Evolutionary conservation across 2,113 vertebrate species (phyloP).

Genomic region (Tetrao urogallus): DNA sequence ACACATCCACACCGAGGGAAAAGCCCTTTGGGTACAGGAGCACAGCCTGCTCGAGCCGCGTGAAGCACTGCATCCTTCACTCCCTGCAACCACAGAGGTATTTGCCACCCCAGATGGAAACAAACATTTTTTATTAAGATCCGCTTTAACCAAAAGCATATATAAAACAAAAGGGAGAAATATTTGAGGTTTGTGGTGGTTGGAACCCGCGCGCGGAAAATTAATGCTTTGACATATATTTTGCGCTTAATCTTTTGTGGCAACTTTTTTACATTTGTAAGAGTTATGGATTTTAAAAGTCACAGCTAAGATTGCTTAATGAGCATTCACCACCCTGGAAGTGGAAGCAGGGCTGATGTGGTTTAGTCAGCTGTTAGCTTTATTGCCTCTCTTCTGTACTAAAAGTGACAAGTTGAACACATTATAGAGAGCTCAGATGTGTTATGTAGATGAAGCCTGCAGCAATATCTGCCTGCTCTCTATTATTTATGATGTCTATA

Average conservation of each 20-base stretch:
- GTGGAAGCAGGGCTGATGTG: constrained; percentile 80
- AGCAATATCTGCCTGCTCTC: constrained; percentile 87
- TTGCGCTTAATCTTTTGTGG: constrained; percentile 83
- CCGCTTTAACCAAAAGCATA: constrained; percentile 61
- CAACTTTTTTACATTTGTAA: constrained; percentile 86
- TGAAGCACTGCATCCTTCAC: background rate
- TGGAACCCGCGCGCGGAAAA: constrained; percentile 65
- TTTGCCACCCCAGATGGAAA: constrained; percentile 67
- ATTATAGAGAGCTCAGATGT: constrained; percentile 89
- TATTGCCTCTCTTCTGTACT: constrained; percentile 86
- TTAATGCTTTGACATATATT: constrained; percentile 79
- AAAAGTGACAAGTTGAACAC: constrained; percentile 89
- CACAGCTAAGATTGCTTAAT: constrained; percentile 87
- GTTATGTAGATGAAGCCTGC: constrained; percentile 89
- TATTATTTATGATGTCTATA: constrained; percentile 90
- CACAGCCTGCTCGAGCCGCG: background rate
- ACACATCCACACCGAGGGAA: background rate
- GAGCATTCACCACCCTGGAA: constrained; percentile 81
- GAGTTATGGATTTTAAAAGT: constrained; percentile 87
- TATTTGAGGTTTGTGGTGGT: constrained; percentile 62
- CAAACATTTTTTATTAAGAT: constrained; percentile 65
- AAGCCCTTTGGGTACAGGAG: background rate
- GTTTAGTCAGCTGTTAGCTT: constrained; percentile 87
- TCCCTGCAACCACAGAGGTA: constrained; percentile 15
- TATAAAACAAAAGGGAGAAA: constrained; percentile 70